phyloP scores from a whole-genome alignment of 2,888 invertebrate species.

The Incurvaria masculella region DNA sequence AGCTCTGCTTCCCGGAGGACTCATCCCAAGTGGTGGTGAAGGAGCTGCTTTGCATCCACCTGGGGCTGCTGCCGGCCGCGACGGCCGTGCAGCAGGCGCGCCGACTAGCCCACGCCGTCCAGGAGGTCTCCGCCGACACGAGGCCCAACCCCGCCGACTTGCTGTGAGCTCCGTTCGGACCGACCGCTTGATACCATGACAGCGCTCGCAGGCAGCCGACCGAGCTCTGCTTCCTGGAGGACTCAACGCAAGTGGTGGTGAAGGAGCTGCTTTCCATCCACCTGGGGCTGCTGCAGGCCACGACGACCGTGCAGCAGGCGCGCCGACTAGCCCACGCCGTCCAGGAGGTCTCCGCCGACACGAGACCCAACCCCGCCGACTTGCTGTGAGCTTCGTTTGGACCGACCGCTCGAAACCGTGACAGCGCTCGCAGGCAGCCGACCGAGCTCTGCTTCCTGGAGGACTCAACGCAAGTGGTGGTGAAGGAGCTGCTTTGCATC shows the following conservation, averaged over 20 bases:
- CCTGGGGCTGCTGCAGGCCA: slow-evolving; percentile 75
- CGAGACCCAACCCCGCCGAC: slow-evolving; percentile 51
- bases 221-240: slow-evolving; percentile 41
- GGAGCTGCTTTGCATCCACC: slow-evolving; percentile 80
- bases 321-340: slow-evolving; percentile 78
- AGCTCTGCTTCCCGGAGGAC: slow-evolving; percentile 42
- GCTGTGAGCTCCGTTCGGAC: slow-evolving; percentile 47
- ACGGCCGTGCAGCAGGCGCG: slow-evolving; percentile 87
- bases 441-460: slow-evolving; percentile 39
- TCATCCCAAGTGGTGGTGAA: slow-evolving; percentile 31
- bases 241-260: slow-evolving; percentile 29
- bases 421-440: slow-evolving; percentile 38
- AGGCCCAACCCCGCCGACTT: slow-evolving; percentile 55
- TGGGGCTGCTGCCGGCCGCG: slow-evolving; percentile 79
- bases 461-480: slow-evolving; percentile 30
- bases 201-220: slow-evolving; percentile 33
- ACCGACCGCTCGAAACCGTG: no score
- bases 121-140: slow-evolving; percentile 63
- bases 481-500: slow-evolving; percentile 73
- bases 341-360: slow-evolving; percentile 63
- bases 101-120: slow-evolving; percentile 75
- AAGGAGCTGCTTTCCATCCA: slow-evolving; percentile 81
- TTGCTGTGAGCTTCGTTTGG: slow-evolving; percentile 54
- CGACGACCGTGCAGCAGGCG: slow-evolving; percentile 81
- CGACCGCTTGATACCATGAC: no score